Evolutionary conservation across 2,113 vertebrate species (phyloP), one percentile per base, ranked within the genome.

Genomic region (Rhinolophus sinicus): DNA sequence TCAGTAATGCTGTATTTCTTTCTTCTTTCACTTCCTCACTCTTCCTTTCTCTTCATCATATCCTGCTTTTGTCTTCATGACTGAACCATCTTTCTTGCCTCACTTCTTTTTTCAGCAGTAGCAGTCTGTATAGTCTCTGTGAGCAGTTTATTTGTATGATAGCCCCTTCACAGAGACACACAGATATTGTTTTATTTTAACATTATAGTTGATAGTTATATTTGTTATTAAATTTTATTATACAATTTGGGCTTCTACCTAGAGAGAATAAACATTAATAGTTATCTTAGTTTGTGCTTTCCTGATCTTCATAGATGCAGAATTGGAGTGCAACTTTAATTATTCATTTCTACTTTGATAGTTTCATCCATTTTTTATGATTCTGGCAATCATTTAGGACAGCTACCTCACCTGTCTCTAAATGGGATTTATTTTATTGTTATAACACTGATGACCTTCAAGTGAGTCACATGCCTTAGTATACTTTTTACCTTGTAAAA

Each of bases 341-440:
- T 88, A 97, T 94, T 97, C 76, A 95, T 97, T 93, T 97, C 30
- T 78, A 26, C 30, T 94, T 81, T 92, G 72, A 95, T 95, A 69
- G 50, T n/a, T 50, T 1, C 67, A 93, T 96, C 85, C 22, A 95
- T 95, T 96, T 94, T 96, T 94, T 91, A 97, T 97, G 93, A 95
- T 92, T 95, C 54, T 12, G 85, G 65, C 30, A 84, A 87, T 70
- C 21, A 64, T 77, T 96, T 90, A 94, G 35, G 72, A 93, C 1
- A 86, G 65, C 38, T 94, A 70, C 62, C 18, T 90, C 35, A 90
- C 40, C 85, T 77, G 35, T 90, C 47, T 54, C 14, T 77, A 87
- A 73, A 84, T 30, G 30, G 52, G 12, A 75, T 28, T 65, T 73
- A 26, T 52, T 70, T 86, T 82, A 38, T 65, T 96, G 16, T 60